phyloP scores from a whole-genome alignment of 2,888 invertebrate species.

The Microctonus aethiopoides region DNA sequence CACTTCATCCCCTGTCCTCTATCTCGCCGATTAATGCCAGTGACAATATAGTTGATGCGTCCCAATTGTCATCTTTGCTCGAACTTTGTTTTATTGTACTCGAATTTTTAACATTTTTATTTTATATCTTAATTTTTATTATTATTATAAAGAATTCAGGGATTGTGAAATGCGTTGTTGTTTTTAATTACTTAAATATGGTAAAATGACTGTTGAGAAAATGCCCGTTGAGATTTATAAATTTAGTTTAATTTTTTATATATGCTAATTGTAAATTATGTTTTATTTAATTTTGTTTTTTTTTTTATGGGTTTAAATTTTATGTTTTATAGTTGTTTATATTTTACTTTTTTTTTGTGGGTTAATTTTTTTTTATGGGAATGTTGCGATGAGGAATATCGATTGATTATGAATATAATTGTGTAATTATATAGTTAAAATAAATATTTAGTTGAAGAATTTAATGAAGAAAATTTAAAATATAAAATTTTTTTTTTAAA shows the following conservation, averaged over 20 bases:
- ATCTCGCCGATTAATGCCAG: conserved; percentile 44
- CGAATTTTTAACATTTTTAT: not conserved
- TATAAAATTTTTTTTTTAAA: no score
- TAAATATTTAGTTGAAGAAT: no score
- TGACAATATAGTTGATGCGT: conserved; percentile 46
- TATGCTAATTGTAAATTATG: not conserved
- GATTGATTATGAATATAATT: no score
- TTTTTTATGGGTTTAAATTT: no score
- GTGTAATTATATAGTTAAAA: no score
- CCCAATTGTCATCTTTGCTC: conserved; percentile 47
- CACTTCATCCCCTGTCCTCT: conserved; percentile 12
- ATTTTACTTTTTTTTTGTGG: no score
- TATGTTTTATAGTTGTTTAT: no score
- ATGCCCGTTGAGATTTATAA: conserved; percentile 53
- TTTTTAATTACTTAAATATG: conserved; percentile 59
- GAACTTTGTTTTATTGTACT: conserved; percentile 13
- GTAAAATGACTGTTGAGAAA: conserved; percentile 50
- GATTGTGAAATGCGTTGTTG: not conserved
- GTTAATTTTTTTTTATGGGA: no score
- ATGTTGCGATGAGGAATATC: no score
- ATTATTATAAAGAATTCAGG: not conserved
- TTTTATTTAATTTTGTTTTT: no score
- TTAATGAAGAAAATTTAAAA: no score
- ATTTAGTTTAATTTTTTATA: conserved; percentile 10
- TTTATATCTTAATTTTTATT: not conserved